Evolutionary conservation across 2,113 vertebrate species (phyloP).

Genomic region (Dasyornis broadbenti): DNA sequence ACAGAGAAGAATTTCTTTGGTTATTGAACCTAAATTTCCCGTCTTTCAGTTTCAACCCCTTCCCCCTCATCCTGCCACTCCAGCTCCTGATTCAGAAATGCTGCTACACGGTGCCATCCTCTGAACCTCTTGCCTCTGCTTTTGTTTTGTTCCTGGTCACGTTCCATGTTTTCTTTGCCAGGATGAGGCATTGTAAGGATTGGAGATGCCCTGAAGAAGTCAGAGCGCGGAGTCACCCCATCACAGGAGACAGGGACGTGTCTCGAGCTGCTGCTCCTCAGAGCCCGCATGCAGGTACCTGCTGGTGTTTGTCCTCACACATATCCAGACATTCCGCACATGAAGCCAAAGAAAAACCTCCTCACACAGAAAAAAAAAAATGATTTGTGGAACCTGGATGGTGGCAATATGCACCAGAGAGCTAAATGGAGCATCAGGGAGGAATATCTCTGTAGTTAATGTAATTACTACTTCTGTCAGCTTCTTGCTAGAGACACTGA

Average conservation of each 20-base stretch:
- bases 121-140: not conserved
- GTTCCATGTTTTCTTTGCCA: not conserved
- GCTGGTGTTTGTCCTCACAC: not conserved
- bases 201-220: not conserved
- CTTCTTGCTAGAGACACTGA: not conserved
- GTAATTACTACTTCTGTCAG: not conserved
- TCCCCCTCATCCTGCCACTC: not conserved
- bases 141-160: not conserved
- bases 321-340: not conserved
- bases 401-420: not conserved
- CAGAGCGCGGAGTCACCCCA: not conserved
- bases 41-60: not conserved
- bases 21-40: not conserved
- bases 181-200: not conserved
- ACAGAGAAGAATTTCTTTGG: accelerated
- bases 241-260: not conserved
- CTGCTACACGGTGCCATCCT: not conserved
- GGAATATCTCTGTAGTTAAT: not conserved
- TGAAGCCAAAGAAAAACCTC: not conserved
- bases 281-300: not conserved
- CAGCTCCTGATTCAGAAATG: not conserved
- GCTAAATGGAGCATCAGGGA: not conserved
- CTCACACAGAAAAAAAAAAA: not conserved
- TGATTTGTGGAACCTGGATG: accelerated
- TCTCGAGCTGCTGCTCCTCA: not conserved